A percentile compares a stretch with the other conserved stretches of the same genome.
Conservation (phyloP, 2,888 invertebrate species). For the Pheosia tremula region DNA sequence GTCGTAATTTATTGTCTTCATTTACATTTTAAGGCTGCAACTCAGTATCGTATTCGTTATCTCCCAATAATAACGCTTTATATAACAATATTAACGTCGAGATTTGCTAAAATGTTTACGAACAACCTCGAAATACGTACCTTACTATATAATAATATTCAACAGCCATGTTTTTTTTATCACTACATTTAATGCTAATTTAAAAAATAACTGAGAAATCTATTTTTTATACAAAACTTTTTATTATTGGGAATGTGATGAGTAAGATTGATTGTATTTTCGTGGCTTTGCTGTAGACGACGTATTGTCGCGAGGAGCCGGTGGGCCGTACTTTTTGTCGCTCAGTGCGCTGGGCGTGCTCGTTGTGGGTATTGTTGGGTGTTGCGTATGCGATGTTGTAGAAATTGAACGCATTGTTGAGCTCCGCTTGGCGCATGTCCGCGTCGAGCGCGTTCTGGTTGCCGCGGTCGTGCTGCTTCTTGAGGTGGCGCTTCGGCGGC, state of each 20-base stretch:
- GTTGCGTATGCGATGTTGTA: constrained; percentile 62
- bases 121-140: constrained; percentile 74
- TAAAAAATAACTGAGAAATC: constrained; percentile 42
- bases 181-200: constrained; percentile 59
- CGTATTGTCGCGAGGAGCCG: constrained; percentile 66
- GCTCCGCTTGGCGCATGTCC: constrained; percentile 64
- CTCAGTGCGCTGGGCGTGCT: constrained; percentile 72
- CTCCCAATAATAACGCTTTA: constrained; percentile 44
- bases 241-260: constrained; percentile 33
- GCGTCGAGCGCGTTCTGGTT: constrained; percentile 71
- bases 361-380: constrained; percentile 64
- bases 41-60: constrained; percentile 30
- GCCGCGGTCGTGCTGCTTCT: constrained; percentile 67
- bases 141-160: constrained; percentile 70
- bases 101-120: constrained; percentile 60
- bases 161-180: constrained; percentile 81
- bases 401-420: constrained; percentile 70
- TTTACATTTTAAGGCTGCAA: constrained; percentile 66
- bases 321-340: constrained; percentile 77
- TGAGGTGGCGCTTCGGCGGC: constrained; percentile 68
- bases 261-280: constrained; percentile 24
- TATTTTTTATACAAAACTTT: constrained; percentile 47
- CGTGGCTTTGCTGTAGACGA: constrained; percentile 58
- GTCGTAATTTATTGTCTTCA: constrained; percentile 63
- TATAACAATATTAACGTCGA: constrained; percentile 67